phyloP scores from a whole-genome alignment of 1,140 invertebrate genomes.

The Cardiocondyla obscurior region DNA sequence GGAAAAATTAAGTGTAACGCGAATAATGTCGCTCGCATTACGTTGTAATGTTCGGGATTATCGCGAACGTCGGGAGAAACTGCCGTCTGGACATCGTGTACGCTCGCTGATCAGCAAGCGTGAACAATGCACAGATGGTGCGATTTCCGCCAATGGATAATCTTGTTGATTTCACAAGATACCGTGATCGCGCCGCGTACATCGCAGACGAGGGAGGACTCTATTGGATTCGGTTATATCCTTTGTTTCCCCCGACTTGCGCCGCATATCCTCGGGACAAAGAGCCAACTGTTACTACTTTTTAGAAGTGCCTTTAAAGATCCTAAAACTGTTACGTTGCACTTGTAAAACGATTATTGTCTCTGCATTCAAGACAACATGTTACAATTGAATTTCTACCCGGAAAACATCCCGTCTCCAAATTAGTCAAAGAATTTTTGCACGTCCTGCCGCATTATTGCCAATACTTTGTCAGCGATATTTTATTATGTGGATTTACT shows the following conservation, averaged over 20 bases:
- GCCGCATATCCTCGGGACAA: constrained; percentile 59
- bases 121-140: constrained; percentile 62
- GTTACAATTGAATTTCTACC: neutral
- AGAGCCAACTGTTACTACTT: constrained; percentile 66
- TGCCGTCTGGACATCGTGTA: neutral
- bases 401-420: neutral
- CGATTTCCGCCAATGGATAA: constrained; percentile 63
- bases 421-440: neutral
- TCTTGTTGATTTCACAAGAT: constrained; percentile 72
- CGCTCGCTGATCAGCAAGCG: constrained; percentile 5
- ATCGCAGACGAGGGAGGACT: constrained; percentile 59
- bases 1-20: neutral
- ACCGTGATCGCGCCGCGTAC: constrained; percentile 43
- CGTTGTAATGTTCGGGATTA: neutral
- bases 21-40: constrained; percentile 22
- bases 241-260: constrained; percentile 64
- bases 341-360: neutral
- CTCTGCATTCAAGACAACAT: neutral
- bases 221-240: constrained; percentile 63
- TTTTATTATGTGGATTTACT: neutral
- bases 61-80: neutral
- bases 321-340: neutral
- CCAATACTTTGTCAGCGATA: constrained; percentile 12
- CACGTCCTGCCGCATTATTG: neutral
- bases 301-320: constrained; percentile 37